Percentiles rank a stretch among this genome's conserved stretches.
Conservation (phyloP, 2,113 vertebrate species). For the Equus przewalskii region DNA sequence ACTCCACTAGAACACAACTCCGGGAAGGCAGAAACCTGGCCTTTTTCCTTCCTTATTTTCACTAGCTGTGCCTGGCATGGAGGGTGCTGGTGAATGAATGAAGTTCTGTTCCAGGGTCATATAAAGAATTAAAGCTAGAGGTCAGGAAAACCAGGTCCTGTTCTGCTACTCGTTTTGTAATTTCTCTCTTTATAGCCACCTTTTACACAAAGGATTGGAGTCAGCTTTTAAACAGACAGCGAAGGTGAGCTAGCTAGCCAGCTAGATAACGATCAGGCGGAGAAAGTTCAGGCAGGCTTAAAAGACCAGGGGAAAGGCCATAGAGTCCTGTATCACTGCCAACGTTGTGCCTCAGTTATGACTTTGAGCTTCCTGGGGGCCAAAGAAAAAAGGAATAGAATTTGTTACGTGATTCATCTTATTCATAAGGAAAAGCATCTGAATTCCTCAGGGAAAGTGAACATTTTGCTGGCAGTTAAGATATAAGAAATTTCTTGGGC, state of each 20-base stretch:
- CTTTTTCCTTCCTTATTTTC: background rate
- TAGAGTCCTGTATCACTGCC: background rate
- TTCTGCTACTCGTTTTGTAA: background rate
- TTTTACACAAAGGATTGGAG: background rate
- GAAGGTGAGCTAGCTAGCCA: background rate
- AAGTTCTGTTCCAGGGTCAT: background rate
- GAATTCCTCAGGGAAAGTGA: background rate
- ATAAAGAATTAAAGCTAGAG: background rate
- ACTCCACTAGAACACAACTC: background rate
- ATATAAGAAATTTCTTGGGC: background rate
- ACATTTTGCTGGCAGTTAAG: background rate
- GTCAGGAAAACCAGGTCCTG: background rate
- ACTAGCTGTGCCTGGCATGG: background rate
- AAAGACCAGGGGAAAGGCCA: background rate
- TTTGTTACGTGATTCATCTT: background rate
- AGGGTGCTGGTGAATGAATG: background rate
- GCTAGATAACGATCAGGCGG: background rate
- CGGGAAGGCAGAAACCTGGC: background rate
- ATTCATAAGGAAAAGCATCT: background rate
- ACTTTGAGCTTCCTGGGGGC: background rate
- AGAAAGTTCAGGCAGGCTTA: background rate
- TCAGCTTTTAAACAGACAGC: background rate
- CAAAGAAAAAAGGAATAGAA: background rate
- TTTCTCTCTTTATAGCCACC: background rate
- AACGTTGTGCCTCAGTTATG: background rate